A percentile compares a stretch with the other conserved stretches of the same genome.
These are phyloP conservation scores for Sebastes wilsoni DNA, from an alignment of 2,797 vertebrate genomes.

Conservation along the genomic window DNA sequence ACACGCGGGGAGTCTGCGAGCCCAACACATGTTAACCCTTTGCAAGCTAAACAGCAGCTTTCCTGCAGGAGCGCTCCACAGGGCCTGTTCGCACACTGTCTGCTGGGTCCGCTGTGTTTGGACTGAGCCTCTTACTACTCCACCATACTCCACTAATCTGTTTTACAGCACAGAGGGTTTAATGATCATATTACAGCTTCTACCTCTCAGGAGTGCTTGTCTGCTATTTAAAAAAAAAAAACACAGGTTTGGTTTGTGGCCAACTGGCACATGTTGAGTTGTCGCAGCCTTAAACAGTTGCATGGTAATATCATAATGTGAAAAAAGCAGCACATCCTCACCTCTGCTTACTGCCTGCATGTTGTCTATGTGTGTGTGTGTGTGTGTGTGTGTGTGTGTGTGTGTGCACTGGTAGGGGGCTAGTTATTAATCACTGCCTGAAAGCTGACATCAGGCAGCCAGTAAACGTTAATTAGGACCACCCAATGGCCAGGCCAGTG, in stretches of 20 bases:
- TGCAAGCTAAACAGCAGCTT: constrained; percentile 52
- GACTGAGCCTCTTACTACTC: constrained; percentile 62
- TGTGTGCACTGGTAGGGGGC: constrained; percentile 39
- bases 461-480: constrained; percentile 85
- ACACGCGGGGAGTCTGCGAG: constrained; percentile 74
- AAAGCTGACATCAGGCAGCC: constrained; percentile 83
- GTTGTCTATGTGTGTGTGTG: constrained; percentile 9
- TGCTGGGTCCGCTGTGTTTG: constrained; percentile 61
- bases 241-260: constrained; percentile 49
- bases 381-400: constrained; percentile 19
- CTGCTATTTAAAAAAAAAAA: constrained; percentile 44
- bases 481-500: constrained; percentile 79
- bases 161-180: constrained; percentile 76
- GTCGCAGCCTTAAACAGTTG: constrained; percentile 37
- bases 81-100: constrained; percentile 65
- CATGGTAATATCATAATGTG: constrained; percentile 59
- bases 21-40: constrained; percentile 79
- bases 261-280: constrained; percentile 46
- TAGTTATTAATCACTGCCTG: constrained; percentile 82
- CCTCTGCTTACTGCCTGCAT: constrained; percentile 26
- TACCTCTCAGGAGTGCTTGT: constrained; percentile 56
- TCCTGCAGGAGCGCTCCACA: constrained; percentile 50
- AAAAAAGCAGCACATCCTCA: constrained; percentile 36
- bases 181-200: constrained; percentile 72
- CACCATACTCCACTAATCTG: constrained; percentile 69